Base-by-base conservation (phyloP, 2,113 vertebrate species). In the Balaenoptera acutorostrata region DNA sequence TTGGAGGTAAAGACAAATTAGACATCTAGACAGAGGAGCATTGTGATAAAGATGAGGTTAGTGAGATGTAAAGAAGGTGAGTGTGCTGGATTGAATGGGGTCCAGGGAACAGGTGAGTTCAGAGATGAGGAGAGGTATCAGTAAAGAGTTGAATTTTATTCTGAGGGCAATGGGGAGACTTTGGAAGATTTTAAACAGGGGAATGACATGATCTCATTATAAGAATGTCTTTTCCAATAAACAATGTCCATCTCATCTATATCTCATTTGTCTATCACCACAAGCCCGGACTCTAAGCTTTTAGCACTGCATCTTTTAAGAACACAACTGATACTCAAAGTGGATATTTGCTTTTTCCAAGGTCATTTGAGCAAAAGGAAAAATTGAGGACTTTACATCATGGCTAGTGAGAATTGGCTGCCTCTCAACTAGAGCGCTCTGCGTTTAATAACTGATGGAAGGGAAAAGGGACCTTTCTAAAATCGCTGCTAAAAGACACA, bases 371-470 rank as follows among this genome's bases (percentile, higher is more conserved):
- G 14, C 78, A 64, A 77, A 92, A 44, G 71, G 36, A 7, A 74
- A 29, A 52, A 52, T 6, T 23, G 61, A 88, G 63, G 36, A 59
- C 39, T 88, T 95, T 66, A 68, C 8, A 83, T 82, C 75, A 64
- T 9, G 17, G 14, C 15, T 13, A 80, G 29, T 3, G 27, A 71
- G 61, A 64, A 61, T 2, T 18, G 57, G 55, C 41, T 20, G 21
- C 69, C 74, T 95, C 81, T 84, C 81, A 6, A 17, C 55, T 52
- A 33, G 49, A 63, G 15, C 17, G 4, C 46, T 59, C 61, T 41
- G n/a, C 82, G 33, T 52, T 98, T 91, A 91, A 86, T 95, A 93
- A 88, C 13, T 69, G 86, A 89, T 41, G 23, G 72, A 52, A 52
- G 39, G 49, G 39, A 77, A 88, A 84, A 31, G 39, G 36, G 61